Base-by-base conservation (phyloP, 2,113 vertebrate species). In the Ptilorrhoa leucosticta region DNA sequence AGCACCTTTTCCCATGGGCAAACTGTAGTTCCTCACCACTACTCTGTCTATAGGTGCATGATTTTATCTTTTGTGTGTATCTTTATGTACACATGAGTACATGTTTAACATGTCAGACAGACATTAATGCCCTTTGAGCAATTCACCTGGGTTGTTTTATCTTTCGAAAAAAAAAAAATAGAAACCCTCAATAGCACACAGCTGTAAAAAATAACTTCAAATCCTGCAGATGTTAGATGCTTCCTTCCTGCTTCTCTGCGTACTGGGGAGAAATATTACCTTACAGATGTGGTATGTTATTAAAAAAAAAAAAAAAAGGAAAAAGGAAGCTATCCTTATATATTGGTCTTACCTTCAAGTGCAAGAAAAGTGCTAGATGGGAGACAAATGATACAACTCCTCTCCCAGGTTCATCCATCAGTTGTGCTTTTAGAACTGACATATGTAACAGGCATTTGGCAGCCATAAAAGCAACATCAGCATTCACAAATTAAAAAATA, bases 381-480 rank as follows among this genome's bases (percentile, higher is more conserved):
- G 31, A 96, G 45, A 81, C 15, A 82, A 93, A 93, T 28, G 23
- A 77, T 82, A 87, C 86, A 63, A 76, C 44, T 85, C 48, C 48
- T 77, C 35, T 80, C 93, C 30, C 54, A 96, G 56, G 72, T 95
- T 92, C 70, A 89, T 96, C 73, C 23, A 50, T 89, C 92, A 91
- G 60, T 27, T 44, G 27, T 50, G 57, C 56, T 96, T 95, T 97
- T 80, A 96, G 87, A 93, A 82, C 60, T 56, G 73, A 83, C 83
- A 90, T 76, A 87, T 82, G 64, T 77, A 96, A 77, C 70, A 78
- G 96, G 87, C 66, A 95, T 93, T 89, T 92, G 94, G 94, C 89
- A 91, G 86, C 83, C 81, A 93, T 94, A 97, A 96, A 93, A 87
- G 50, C 89, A 91, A 92, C 69, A 89, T 77, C 90, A 97, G 96